Evolutionary conservation across 2,797 vertebrate genomes (phyloP).

Genomic region (Hydrophis major): DNA sequence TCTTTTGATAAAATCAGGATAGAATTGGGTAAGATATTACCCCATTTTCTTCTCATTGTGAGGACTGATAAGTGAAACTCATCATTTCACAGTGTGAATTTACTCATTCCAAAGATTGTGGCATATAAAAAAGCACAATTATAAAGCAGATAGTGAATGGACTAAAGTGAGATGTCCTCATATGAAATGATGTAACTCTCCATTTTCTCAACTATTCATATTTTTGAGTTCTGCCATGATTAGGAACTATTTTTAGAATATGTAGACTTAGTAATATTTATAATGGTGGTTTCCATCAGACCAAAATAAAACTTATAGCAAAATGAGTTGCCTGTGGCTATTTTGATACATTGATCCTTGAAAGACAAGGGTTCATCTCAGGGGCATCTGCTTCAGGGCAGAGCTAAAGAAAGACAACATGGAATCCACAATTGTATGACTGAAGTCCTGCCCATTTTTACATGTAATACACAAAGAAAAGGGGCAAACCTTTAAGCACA

Average conservation of each 20-base stretch:
- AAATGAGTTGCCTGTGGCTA: neutral
- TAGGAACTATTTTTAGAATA: neutral
- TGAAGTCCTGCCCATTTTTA: neutral
- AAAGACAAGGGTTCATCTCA: neutral
- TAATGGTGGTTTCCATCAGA: neutral
- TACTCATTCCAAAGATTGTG: neutral
- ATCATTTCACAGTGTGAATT: neutral
- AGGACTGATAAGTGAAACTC: neutral
- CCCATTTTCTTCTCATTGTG: neutral
- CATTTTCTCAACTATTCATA: too few relatives aligned
- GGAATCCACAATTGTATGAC: neutral
- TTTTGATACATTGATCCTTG: neutral
- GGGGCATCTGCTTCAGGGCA: neutral
- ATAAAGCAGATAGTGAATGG: neutral
- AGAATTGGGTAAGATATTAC: neutral
- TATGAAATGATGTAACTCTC: neutral
- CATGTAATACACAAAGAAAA: neutral
- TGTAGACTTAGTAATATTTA: neutral
- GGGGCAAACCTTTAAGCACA: neutral
- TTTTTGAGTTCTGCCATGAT: neutral
- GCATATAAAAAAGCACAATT: neutral
- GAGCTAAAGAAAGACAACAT: neutral
- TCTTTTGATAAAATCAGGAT: neutral
- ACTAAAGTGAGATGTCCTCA: neutral
- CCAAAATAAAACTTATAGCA: neutral